Conservation (phyloP, 1,140 invertebrate genomes). For the Tachypleus tridentatus region DNA sequence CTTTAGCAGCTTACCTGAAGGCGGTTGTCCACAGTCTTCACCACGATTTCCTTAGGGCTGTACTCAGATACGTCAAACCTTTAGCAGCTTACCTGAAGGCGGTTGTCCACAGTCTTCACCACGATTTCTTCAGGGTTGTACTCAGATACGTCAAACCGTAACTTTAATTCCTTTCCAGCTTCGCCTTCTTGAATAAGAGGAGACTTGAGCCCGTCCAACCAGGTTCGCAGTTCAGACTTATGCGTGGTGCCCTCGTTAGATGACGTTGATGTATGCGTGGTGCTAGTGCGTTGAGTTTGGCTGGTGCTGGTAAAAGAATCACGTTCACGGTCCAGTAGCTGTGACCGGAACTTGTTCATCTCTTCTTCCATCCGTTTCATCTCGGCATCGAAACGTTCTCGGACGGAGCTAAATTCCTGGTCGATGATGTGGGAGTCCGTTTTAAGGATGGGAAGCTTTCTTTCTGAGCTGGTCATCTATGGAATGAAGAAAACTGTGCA, state of each 20-base stretch:
- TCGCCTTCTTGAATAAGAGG: conserved; percentile 80
- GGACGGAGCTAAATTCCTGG: conserved; percentile 88
- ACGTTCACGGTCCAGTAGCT: conserved; percentile 77
- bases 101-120: conserved; percentile 91
- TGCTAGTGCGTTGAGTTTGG: conserved; percentile 2
- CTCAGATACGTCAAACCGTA: conserved; percentile 87
- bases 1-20: too few relatives aligned
- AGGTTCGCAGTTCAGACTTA: conserved; percentile 41
- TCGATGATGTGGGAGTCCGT: conserved; percentile 91
- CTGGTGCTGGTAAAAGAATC: conserved; percentile 17
- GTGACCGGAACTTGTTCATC: conserved; percentile 88
- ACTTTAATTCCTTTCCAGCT: conserved; percentile 67
- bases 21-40: too few relatives aligned
- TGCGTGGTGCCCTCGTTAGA: conserved; percentile 28
- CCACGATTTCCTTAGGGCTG: too few relatives aligned
- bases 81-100: conserved; percentile 63
- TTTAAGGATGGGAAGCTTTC: conserved; percentile 63
- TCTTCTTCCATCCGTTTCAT: conserved; percentile 98
- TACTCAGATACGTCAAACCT: too few relatives aligned
- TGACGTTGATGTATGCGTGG: conserved; percentile 2
- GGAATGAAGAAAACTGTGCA: too few relatives aligned
- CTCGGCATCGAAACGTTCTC: conserved; percentile 88
- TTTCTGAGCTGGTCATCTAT: conserved; percentile 22
- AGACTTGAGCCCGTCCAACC: conserved; percentile 72
- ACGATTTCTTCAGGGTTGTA: conserved; percentile 91